Base-by-base conservation (phyloP, 2,113 vertebrate species). In the Tursiops truncatus region DNA sequence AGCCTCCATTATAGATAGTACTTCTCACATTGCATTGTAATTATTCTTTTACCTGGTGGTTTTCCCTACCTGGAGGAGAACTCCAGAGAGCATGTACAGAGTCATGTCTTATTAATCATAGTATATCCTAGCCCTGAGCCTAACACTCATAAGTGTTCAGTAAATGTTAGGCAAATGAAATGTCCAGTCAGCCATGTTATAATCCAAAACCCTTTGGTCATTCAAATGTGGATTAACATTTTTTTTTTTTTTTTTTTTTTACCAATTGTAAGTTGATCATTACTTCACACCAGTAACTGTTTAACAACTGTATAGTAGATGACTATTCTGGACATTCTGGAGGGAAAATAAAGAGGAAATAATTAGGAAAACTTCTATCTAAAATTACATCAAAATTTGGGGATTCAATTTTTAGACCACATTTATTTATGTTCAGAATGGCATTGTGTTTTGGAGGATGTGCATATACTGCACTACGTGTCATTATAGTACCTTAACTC, bases 61-160 rank as follows among this genome's bases (percentile, higher is more conserved):
- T 97, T 89, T 91, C 67, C 82, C 97, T 96, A 28, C 73, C 62
- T 96, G 67, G 67, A 89, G 38, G 94, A 87, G 21, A 95, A 65
- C 73, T 53, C 41, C 58, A 79, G 41, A 23, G 12, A 71, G 53
- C 47, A 12, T 77, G 50, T 23, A n/a, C 15, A 65, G 65, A 20
- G 82, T 50, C 31, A 41, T 58, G 20, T 92, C 36, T 95, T 91
- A 50, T 74, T 97, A 41, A 71, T 92, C 47, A 53, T n/a, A n/a
- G 91, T 79, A 26, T 56, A 74, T 23, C 36, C 47, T 53, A 88
- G 41, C 50, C 44, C 89, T 60, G 18, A 74, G n/a, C 71, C 58
- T 38, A 85, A 58, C 13, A 65, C 44, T 89, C 38, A 9, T 11
- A 89, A 70, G 31, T 79, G 26, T 76, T 92, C 50, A 76, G 4